Evolutionary conservation across 2,797 vertebrate genomes (phyloP).

Genomic region (Molossus molossus): DNA sequence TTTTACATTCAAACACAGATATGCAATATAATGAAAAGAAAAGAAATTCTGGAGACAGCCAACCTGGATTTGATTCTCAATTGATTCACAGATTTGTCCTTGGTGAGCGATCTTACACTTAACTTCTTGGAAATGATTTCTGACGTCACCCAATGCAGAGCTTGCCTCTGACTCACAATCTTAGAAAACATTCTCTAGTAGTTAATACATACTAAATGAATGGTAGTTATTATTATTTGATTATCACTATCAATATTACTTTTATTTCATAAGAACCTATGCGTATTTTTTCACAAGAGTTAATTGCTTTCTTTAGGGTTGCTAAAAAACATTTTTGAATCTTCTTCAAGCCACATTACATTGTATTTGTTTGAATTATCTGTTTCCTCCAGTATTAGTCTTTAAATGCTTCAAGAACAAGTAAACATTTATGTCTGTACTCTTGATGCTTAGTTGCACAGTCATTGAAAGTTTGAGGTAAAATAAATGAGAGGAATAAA

Average conservation of each 20-base stretch:
- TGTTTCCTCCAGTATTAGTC: neutral
- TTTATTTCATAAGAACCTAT: neutral
- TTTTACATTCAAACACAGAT: neutral
- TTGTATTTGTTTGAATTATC: neutral
- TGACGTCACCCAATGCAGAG: neutral
- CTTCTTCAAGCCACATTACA: neutral
- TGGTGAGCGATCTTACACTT: neutral
- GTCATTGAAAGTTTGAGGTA: neutral
- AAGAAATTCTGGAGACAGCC: neutral
- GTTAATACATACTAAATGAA: neutral
- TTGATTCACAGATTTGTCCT: neutral
- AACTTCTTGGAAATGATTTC: constrained; percentile 13
- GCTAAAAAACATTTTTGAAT: neutral
- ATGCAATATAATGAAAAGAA: neutral
- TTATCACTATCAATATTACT: constrained; percentile 30
- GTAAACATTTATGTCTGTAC: neutral
- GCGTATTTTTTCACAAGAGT: neutral
- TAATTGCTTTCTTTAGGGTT: neutral
- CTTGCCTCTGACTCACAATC: neutral
- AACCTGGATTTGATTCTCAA: neutral
- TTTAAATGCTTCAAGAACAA: neutral
- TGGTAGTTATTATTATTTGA: neutral
- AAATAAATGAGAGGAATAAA: neutral
- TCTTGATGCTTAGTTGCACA: neutral
- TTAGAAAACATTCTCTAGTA: neutral